Base-by-base conservation (phyloP, 2,113 vertebrate genomes). In the Sinocyclocheilus anophthalmus region DNA sequence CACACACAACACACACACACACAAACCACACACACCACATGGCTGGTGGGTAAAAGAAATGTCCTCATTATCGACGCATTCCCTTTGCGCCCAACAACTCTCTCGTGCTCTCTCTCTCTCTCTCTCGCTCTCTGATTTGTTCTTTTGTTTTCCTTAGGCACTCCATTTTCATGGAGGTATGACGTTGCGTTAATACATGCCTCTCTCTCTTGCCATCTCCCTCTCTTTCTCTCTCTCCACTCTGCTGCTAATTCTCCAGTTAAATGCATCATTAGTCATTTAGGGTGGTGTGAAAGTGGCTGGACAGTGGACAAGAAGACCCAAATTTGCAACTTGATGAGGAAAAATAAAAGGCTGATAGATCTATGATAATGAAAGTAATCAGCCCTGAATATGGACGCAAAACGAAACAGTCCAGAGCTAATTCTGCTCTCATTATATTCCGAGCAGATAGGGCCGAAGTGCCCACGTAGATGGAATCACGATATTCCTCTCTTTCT, bases 21-120 rank as follows among this genome's bases (percentile, higher is more conserved):
- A 85, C 59, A 77, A 39, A 77, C 57, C 72, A 76, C 86, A 69
- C 89, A 90, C 85, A 90, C 94, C 94, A 93, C 94, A 95, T 95
- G 95, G 96, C 95, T 95, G 93, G 95, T 96, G 94, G 94, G 94
- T 95, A 95, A 95, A 96, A 95, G 95, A 96, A 94, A 94, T 94
- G 95, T 96, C 96, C 96, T 97, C 95, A 94, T 97, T 96, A 96
- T 96, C 94, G 95, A 95, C 92, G 93, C 91, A 85, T 93, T 92
- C 90, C 90, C 90, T 90, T 92, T 82, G n/a, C 86, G 91, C 91
- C 93, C 91, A 87, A 88, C 92, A 93, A 90, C 92, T 86, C 86
- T 90, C 87, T 33, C 30, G 26, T 92, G n/a, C 89, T 70, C 91
- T 93, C 24, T 84, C 76, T 76, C 26, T 81, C 50, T 22, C 20